Conservation (phyloP, 2,797 vertebrate species). For the Neosalanx taihuensis region DNA sequence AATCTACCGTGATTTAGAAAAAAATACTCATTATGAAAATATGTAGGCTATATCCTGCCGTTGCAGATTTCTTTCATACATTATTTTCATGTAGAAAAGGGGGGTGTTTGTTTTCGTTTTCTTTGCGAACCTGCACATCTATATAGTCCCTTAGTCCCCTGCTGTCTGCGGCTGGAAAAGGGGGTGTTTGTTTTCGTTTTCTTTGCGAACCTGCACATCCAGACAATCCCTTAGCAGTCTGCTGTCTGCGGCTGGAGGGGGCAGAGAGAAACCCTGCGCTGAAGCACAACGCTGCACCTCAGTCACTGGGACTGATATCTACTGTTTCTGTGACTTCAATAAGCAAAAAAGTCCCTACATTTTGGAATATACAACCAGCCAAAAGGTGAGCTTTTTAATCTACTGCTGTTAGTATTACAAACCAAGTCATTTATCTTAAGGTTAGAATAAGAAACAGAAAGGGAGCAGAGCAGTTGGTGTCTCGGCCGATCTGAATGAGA, state of each 20-base stretch:
- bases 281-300: neutral
- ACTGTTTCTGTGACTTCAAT: neutral
- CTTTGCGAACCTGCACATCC: no score
- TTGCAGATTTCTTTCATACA: neutral
- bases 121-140: no score
- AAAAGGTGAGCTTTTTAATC: slow-evolving; percentile 1
- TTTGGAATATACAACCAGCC: neutral
- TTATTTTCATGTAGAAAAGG: no score
- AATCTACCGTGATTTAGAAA: neutral
- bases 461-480: neutral
- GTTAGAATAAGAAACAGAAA: no score
- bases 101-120: neutral
- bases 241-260: neutral
- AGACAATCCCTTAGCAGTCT: slow-evolving; percentile 4
- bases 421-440: neutral
- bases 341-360: neutral
- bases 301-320: neutral
- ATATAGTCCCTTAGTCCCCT: slow-evolving; percentile 1
- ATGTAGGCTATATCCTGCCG: no score
- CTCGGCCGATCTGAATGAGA: neutral
- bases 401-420: neutral
- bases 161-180: neutral
- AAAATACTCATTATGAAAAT: neutral
- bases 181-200: neutral
- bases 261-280: neutral